Conservation (phyloP, 1,140 invertebrate genomes). For the Drosophila auraria region DNA sequence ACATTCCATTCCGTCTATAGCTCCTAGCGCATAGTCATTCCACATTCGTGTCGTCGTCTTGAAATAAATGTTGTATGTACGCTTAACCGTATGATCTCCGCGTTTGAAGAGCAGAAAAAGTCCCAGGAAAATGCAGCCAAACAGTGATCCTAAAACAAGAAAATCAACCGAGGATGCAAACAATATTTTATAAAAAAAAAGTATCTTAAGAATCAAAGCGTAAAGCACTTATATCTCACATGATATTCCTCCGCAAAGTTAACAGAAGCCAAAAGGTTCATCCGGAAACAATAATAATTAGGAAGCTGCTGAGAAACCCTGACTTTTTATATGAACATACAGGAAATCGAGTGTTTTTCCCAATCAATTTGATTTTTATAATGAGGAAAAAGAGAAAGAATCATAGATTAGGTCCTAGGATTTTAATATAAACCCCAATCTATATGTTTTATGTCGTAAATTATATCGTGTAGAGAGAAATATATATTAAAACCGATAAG, state of each 20-base stretch:
- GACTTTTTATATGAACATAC: neutral
- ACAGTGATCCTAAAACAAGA: conserved; percentile 9
- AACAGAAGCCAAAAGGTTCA: neutral
- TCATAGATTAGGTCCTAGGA: neutral
- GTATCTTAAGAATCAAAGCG: neutral
- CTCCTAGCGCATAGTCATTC: conserved; percentile 41
- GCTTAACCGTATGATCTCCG: neutral
- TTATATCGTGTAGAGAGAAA: neutral
- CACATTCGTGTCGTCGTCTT: conserved; percentile 20
- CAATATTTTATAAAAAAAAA: neutral
- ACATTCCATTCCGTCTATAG: conserved; percentile 61
- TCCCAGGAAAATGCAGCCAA: neutral
- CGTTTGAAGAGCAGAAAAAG: conserved; percentile 10
- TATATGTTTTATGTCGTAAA: neutral
- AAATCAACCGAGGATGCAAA: neutral
- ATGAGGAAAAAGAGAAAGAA: neutral
- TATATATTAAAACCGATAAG: neutral
- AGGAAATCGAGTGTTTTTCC: too few relatives aligned
- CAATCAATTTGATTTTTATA: neutral
- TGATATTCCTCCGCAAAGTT: neutral
- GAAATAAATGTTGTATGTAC: neutral
- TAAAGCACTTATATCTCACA: neutral
- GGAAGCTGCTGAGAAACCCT: neutral
- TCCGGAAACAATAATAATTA: neutral
- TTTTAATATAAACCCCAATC: neutral